Conservation (phyloP, 2,797 vertebrate species). For the Schizothorax lantsangensis region DNA sequence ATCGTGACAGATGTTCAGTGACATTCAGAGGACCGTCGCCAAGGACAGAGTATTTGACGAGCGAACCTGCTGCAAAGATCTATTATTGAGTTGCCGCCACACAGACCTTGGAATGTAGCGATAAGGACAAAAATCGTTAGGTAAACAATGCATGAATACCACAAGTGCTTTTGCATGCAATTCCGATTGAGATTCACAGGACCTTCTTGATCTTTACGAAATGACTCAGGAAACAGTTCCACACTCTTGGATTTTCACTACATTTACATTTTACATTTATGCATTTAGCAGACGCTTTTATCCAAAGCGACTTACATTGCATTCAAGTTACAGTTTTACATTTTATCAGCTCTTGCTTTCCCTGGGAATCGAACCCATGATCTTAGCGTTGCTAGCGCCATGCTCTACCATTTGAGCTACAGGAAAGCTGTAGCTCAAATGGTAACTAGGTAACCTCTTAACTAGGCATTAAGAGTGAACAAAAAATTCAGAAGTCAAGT, state of each 20-base stretch:
- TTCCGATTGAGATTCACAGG: slow-evolving; percentile 22
- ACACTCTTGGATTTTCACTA: not conserved
- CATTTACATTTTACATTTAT: too few relatives aligned
- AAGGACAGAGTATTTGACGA: slow-evolving; percentile 51
- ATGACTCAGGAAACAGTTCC: not conserved
- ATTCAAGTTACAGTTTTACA: too few relatives aligned
- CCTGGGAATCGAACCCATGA: too few relatives aligned
- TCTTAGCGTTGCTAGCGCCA: too few relatives aligned
- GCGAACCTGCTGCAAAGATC: slow-evolving; percentile 41
- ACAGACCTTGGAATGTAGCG: slow-evolving; percentile 55
- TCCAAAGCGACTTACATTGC: too few relatives aligned
- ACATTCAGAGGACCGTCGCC: slow-evolving; percentile 57
- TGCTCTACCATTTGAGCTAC: too few relatives aligned
- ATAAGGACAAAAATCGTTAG: slow-evolving; percentile 57
- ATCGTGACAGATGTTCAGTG: slow-evolving; percentile 57
- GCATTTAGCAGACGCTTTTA: too few relatives aligned
- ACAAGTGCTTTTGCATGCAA: slow-evolving; percentile 7
- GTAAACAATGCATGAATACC: slow-evolving; percentile 47
- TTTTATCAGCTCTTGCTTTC: too few relatives aligned
- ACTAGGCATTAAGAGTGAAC: not conserved
- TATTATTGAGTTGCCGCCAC: slow-evolving; percentile 51
- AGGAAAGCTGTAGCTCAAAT: too few relatives aligned
- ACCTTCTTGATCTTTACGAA: not conserved
- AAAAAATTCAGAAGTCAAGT: slow-evolving; percentile 10
- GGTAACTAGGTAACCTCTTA: too few relatives aligned